Evolutionary conservation across 2,797 vertebrate species (phyloP).

Genomic region (Xenentodon cancila): DNA sequence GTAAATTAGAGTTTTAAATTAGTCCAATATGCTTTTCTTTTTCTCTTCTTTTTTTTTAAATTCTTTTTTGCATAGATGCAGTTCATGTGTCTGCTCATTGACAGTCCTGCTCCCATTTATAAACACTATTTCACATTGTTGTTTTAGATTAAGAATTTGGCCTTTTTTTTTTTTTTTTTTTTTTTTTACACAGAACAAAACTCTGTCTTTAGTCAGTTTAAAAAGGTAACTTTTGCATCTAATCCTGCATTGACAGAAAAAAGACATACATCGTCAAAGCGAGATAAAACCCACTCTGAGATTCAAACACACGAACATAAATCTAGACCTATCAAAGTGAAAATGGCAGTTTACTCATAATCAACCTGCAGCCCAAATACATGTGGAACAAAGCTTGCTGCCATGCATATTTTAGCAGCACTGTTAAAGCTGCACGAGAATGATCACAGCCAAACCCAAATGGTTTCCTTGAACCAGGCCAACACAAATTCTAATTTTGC

Average conservation of each 20-base stretch:
- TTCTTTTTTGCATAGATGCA: neutral
- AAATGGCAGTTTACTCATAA: constrained; percentile 27
- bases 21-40: neutral
- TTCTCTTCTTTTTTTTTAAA: fast-evolving
- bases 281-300: neutral
- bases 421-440: constrained; percentile 31
- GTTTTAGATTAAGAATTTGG: neutral
- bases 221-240: neutral
- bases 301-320: neutral
- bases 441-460: constrained; percentile 54
- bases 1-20: constrained; percentile 16
- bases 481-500: constrained; percentile 57
- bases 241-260: neutral
- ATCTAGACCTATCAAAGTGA: constrained; percentile 6
- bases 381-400: constrained; percentile 44
- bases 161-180: no score
- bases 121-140: constrained; percentile 13
- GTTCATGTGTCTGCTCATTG: neutral
- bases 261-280: neutral
- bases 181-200: neutral
- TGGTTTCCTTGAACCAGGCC: constrained; percentile 49
- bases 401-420: constrained; percentile 24
- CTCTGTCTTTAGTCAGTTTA: neutral
- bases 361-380: constrained; percentile 17
- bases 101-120: neutral